Percentiles rank a stretch among this genome's conserved stretches.
phyloP scores from a whole-genome alignment of 2,113 vertebrate genomes.

The Poeciliopsis retropinna region DNA sequence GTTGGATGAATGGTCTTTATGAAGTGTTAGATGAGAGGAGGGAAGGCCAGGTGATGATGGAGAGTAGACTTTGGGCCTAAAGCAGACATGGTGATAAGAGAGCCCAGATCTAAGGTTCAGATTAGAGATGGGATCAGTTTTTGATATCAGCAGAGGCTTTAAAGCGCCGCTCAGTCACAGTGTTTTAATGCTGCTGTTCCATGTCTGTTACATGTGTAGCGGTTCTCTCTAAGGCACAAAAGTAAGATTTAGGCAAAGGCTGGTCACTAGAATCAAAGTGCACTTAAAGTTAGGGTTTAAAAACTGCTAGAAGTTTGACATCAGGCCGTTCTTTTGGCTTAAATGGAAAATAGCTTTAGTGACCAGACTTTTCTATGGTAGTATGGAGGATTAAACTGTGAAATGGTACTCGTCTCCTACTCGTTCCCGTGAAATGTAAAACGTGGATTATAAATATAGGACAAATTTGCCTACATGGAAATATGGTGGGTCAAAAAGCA shows the following conservation, averaged over 20 bases:
- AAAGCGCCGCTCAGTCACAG: constrained; percentile 4
- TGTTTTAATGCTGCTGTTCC: constrained; percentile 15
- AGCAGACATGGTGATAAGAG: constrained; percentile 53
- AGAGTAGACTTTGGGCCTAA: constrained; percentile 54
- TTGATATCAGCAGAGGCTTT: constrained; percentile 22
- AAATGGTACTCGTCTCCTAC: not conserved
- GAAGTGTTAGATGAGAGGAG: constrained; percentile 72
- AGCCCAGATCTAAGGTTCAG: constrained; percentile 59
- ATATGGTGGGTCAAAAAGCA: not conserved
- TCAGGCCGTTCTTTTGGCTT: no score
- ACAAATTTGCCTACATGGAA: not conserved
- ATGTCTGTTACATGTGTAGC: not conserved
- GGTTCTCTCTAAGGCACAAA: not conserved
- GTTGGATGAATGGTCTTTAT: constrained; percentile 78
- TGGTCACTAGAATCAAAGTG: not conserved
- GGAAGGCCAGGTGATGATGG: constrained; percentile 70
- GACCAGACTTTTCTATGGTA: not conserved
- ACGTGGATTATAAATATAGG: not conserved
- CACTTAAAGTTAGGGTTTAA: not conserved
- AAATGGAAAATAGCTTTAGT: not conserved
- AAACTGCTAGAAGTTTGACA: not conserved
- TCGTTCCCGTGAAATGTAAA: not conserved
- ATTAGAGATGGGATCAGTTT: constrained; percentile 63
- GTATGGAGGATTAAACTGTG: not conserved
- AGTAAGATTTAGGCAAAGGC: not conserved